These are phyloP conservation scores for Pardosa pseudoannulata DNA, from an alignment of 2,888 invertebrate genomes.

Conservation along the genomic window DNA sequence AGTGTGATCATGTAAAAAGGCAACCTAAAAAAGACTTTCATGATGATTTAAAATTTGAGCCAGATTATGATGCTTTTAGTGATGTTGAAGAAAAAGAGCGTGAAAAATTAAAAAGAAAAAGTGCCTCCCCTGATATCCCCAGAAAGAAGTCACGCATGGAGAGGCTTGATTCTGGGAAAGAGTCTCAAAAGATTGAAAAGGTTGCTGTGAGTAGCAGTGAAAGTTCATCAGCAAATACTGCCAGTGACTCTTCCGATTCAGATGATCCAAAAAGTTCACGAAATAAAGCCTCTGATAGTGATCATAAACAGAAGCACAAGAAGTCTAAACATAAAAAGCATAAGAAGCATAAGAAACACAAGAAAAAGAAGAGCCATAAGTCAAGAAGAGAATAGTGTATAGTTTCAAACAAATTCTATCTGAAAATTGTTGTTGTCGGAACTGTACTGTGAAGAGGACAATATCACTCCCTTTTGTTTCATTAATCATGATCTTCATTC, in stretches of 20 bases:
- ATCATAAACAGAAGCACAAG: constrained; percentile 63
- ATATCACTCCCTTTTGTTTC: too few relatives aligned
- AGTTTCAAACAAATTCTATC: too few relatives aligned
- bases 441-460: too few relatives aligned
- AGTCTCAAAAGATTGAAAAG: constrained; percentile 30
- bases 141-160: constrained; percentile 26
- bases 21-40: constrained; percentile 30
- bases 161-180: constrained; percentile 7
- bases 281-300: constrained; percentile 54
- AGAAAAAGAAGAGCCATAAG: constrained; percentile 71
- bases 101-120: constrained; percentile 27
- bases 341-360: constrained; percentile 73
- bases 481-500: too few relatives aligned
- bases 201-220: constrained; percentile 25
- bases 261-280: constrained; percentile 44
- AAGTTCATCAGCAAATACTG: constrained; percentile 48
- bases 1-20: constrained; percentile 11
- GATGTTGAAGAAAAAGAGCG: constrained; percentile 51
- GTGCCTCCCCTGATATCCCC: constrained; percentile 22
- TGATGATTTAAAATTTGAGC: constrained; percentile 72
- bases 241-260: constrained; percentile 61
- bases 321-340: constrained; percentile 69
- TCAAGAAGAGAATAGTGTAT: constrained; percentile 37
- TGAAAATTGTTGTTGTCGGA: too few relatives aligned
- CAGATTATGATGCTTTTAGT: constrained; percentile 71